Evolutionary conservation across 2,888 invertebrate genomes (phyloP), one percentile per base, ranked within the genome.

Genomic region (Pecten maximus): DNA sequence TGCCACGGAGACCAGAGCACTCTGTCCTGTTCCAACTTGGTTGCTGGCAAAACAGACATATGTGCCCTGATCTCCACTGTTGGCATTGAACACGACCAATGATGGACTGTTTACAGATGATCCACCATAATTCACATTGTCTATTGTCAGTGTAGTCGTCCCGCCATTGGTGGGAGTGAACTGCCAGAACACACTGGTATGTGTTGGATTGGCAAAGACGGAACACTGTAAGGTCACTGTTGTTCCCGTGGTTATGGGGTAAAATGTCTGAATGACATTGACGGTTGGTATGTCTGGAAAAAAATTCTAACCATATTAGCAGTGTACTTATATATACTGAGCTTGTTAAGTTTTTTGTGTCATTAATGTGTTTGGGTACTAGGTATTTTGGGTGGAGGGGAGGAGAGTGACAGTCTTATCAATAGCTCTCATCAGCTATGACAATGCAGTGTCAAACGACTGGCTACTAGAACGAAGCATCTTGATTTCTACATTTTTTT

Each of bases 221-320:
- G 89, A 88, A 88, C 91, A 91, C 2, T 44, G 54, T 28, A 91
- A 35, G 12, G 90, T 90, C 10, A 89, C 90, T 40, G 89, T 87
- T n/a, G 88, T 87, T 40, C 91, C 91, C 86, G 39, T 44, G n/a
- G 88, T 86, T 0, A 74, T 90, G 15, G 86, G n/a, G 54, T 91
- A 91, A 3, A 88, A 35, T 23, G 88, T 74, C 35, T 87, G 54
- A 19, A 44, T 88, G 19, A 91, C 88, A 19, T 54, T 87, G 0
- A 91, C 91, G 35, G 90, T 90, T 39, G 91, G 91, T 87, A 60
- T 19, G 74, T 39, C 90, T 90, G 86, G 16, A 91, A 50, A 16
- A 60, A 2, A 60, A 60, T n/a, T n/a, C n/a, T n/a, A n/a, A n/a
- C n/a, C n/a, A n/a, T n/a, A n/a, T n/a, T n/a, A n/a, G n/a, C n/a